A percentile compares a stretch with the other conserved stretches of the same genome.
Evolutionary conservation across 2,888 invertebrate species (phyloP).

Genomic region (Cyclophora albipunctata): DNA sequence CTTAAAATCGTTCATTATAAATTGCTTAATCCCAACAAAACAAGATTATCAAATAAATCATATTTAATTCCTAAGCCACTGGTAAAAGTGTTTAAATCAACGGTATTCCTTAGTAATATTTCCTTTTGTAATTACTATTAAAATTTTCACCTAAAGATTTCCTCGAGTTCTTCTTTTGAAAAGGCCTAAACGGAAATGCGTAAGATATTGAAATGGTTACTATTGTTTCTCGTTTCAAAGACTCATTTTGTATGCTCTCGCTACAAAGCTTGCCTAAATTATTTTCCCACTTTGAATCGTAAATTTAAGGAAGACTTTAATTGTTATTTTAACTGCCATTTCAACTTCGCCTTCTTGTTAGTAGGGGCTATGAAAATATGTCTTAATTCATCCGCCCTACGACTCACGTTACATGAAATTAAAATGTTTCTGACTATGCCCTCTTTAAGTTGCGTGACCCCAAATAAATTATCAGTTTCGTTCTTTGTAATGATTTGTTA

Average conservation of each 20-base stretch:
- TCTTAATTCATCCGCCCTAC: constrained; percentile 69
- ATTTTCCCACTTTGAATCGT: constrained; percentile 71
- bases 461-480: constrained; percentile 38
- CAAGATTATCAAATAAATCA: constrained; percentile 30
- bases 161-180: constrained; percentile 42
- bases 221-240: constrained; percentile 65
- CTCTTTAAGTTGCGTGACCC: constrained; percentile 18
- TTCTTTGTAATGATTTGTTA: not conserved
- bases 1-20: constrained; percentile 14
- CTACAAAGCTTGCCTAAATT: constrained; percentile 62
- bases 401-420: constrained; percentile 66
- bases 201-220: constrained; percentile 55
- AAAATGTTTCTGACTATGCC: constrained; percentile 35
- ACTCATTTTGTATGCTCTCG: constrained; percentile 55
- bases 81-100: constrained; percentile 55
- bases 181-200: constrained; percentile 49
- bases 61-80: constrained; percentile 23
- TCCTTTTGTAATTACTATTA: constrained; percentile 65
- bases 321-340: constrained; percentile 75
- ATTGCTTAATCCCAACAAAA: constrained; percentile 16
- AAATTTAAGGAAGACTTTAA: constrained; percentile 73
- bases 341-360: constrained; percentile 57
- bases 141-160: constrained; percentile 63
- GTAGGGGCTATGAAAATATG: constrained; percentile 63
- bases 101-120: constrained; percentile 66